Conservation (phyloP, 2,797 vertebrate species). For the Chelon labrosus region DNA sequence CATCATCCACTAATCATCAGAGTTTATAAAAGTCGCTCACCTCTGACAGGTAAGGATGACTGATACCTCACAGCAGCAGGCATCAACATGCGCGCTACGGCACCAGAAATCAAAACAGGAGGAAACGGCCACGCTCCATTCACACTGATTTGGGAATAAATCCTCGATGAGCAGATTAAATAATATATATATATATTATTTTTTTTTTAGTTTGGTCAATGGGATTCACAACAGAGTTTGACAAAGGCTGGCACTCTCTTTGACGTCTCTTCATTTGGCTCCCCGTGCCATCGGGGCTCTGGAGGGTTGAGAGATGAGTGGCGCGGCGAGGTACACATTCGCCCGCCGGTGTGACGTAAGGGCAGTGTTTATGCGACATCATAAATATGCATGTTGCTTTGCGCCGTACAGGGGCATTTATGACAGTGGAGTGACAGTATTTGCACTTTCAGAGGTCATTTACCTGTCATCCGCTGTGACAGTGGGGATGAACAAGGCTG, state of each 20-base stretch:
- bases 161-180: constrained; percentile 62
- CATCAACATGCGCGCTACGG: constrained; percentile 81
- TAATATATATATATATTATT: constrained; percentile 65
- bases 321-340: constrained; percentile 76
- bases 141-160: constrained; percentile 56
- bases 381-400: constrained; percentile 86
- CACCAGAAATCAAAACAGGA: constrained; percentile 75
- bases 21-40: constrained; percentile 88
- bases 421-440: constrained; percentile 82
- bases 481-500: constrained; percentile 59
- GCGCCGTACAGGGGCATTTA: constrained; percentile 74
- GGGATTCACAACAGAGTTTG: constrained; percentile 71
- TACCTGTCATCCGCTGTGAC: constrained; percentile 81
- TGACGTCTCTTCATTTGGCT: constrained; percentile 72
- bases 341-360: constrained; percentile 77
- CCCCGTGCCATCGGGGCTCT: constrained; percentile 71
- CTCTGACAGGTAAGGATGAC: constrained; percentile 75
- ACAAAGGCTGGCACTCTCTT: constrained; percentile 81
- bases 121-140: constrained; percentile 63
- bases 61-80: constrained; percentile 70
- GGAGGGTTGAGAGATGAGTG: constrained; percentile 73
- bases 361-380: constrained; percentile 79
- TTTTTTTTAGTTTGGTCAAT: constrained; percentile 62
- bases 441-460: constrained; percentile 83
- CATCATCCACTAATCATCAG: constrained; percentile 87